Percentiles rank a stretch among this genome's conserved stretches.
phyloP scores from a whole-genome alignment of 2,113 vertebrate species.

The Aythya baeri region DNA sequence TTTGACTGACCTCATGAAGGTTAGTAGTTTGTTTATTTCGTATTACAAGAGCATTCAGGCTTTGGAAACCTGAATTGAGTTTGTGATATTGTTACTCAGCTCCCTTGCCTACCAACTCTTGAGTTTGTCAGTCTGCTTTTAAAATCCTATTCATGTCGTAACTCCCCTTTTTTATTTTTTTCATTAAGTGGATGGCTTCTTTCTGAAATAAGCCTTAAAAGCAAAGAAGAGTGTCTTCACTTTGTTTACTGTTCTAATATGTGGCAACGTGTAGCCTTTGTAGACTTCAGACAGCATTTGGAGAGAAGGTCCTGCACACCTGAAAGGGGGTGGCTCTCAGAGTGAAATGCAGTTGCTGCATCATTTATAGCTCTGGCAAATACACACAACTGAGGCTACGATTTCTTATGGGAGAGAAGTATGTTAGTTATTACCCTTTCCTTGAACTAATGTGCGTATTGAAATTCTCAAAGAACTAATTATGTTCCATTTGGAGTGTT shows the following conservation, averaged over 20 bases:
- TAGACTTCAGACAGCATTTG: background rate
- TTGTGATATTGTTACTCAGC: background rate
- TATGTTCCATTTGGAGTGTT: conserved; percentile 6
- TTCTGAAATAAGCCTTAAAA: background rate
- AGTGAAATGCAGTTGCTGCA: background rate
- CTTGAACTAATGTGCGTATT: background rate
- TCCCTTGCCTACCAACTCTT: background rate
- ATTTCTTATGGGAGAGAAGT: background rate
- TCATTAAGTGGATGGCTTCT: background rate
- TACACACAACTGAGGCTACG: background rate
- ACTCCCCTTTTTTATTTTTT: background rate
- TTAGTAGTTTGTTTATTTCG: no score
- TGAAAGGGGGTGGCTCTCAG: background rate
- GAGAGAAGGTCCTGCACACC: background rate
- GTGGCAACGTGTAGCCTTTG: background rate
- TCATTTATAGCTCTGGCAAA: background rate
- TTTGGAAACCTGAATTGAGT: background rate
- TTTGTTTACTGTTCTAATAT: background rate
- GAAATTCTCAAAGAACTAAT: background rate
- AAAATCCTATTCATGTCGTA: background rate
- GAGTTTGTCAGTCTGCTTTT: background rate
- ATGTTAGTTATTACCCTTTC: background rate
- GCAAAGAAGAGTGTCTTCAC: background rate
- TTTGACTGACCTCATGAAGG: no score
- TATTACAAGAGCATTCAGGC: background rate